Evolutionary conservation across 2,797 vertebrate species (phyloP).

Genomic region (Botia kubotai): DNA sequence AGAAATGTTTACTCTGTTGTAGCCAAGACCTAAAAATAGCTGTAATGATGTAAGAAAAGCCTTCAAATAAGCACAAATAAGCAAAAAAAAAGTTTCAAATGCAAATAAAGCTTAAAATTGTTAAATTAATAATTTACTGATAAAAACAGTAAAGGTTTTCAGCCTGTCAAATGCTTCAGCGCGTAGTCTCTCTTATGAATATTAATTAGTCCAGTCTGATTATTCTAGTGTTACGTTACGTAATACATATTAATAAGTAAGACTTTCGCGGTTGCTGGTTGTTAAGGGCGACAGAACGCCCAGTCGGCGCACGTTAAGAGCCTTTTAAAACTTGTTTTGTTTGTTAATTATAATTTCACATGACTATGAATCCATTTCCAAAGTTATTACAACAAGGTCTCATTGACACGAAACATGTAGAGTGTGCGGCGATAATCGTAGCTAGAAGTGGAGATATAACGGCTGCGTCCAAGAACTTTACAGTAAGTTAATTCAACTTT

Average conservation of each 20-base stretch:
- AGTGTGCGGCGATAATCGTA: conserved; percentile 56
- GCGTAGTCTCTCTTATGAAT: neutral
- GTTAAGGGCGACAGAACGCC: conserved; percentile 14
- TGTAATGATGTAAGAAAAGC: conserved; percentile 3
- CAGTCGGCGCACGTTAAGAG: neutral
- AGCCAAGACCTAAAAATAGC: neutral
- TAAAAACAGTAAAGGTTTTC: neutral
- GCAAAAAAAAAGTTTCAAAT: conserved; percentile 37
- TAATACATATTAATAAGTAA: neutral
- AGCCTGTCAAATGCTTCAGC: neutral
- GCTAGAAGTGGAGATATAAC: conserved; percentile 45
- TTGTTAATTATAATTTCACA: neutral
- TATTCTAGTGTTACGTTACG: too few relatives aligned
- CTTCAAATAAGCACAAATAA: conserved; percentile 46
- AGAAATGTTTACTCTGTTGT: neutral
- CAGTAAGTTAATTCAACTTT: conserved; percentile 47
- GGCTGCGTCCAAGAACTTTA: conserved; percentile 47
- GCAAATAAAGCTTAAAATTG: conserved; percentile 38
- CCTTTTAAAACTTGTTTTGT: neutral
- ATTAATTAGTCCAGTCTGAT: neutral
- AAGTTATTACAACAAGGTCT: conserved; percentile 54
- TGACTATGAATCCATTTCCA: conserved; percentile 57
- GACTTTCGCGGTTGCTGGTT: conserved; percentile 3
- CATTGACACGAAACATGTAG: conserved; percentile 59
- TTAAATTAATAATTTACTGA: neutral